Percentiles rank a stretch among this genome's conserved stretches.
These are phyloP conservation scores for Elanoides forficatus DNA, from an alignment of 2,113 vertebrate genomes.

Conservation along the genomic window DNA sequence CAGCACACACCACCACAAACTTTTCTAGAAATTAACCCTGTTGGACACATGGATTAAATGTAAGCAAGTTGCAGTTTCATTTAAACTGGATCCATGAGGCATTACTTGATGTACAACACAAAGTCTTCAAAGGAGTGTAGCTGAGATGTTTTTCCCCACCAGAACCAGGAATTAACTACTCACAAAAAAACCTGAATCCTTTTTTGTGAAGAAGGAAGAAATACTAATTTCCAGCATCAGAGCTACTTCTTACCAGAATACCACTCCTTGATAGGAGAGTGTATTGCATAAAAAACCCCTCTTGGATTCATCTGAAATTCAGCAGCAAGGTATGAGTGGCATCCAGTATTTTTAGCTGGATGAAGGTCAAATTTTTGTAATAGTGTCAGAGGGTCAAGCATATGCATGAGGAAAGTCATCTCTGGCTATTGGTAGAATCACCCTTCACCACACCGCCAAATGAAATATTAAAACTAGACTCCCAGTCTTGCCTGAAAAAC, in stretches of 20 bases:
- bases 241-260: background rate
- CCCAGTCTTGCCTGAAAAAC: background rate
- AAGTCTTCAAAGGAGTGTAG: background rate
- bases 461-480: background rate
- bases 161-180: background rate
- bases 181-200: background rate
- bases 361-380: background rate
- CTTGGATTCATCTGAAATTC: background rate
- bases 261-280: background rate
- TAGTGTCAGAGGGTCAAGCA: conserved; percentile 25
- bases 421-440: background rate
- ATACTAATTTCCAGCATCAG: background rate
- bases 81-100: background rate
- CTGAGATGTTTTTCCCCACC: background rate
- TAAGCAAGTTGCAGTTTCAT: background rate
- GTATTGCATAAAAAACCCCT: background rate
- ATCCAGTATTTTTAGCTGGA: conserved; percentile 53
- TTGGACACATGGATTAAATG: background rate
- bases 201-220: background rate
- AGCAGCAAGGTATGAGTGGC: conserved; percentile 31
- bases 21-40: conserved; percentile 32
- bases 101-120: background rate
- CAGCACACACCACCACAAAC: background rate
- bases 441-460: background rate
- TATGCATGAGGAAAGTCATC: background rate